Evolutionary conservation across 2,113 vertebrate genomes (phyloP).

Genomic region (Coturnix japonica): DNA sequence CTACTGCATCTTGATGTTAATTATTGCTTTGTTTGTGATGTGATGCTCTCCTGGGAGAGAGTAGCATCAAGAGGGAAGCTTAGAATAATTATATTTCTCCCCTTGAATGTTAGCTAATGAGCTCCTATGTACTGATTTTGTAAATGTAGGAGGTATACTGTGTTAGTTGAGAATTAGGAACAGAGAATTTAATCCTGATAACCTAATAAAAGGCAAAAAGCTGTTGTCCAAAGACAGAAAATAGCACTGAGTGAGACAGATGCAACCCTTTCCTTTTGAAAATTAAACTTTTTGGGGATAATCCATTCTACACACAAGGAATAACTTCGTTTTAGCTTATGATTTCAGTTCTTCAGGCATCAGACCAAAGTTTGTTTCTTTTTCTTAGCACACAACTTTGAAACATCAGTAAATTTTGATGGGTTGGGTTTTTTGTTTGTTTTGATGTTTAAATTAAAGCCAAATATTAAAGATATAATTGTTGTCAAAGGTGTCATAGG

Average conservation of each 20-base stretch:
- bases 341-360: too few relatives aligned
- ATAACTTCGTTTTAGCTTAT: neutral
- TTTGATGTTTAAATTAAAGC: neutral
- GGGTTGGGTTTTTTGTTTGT: neutral
- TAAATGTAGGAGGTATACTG: neutral
- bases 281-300: neutral
- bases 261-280: neutral
- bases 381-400: neutral
- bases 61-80: neutral
- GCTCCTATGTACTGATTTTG: neutral
- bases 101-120: slow-evolving; percentile 18
- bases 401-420: neutral
- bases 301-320: neutral
- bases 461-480: neutral
- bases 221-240: neutral
- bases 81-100: slow-evolving; percentile 7
- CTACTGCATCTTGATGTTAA: neutral
- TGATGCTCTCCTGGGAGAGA: slow-evolving; percentile 27
- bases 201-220: neutral
- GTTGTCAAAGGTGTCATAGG: neutral
- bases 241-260: neutral
- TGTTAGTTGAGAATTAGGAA: neutral
- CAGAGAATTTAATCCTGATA: neutral
- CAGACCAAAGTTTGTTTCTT: neutral
- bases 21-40: slow-evolving; percentile 36